phyloP scores from a whole-genome alignment of 2,797 vertebrate species.

The Danio albolineatus region DNA sequence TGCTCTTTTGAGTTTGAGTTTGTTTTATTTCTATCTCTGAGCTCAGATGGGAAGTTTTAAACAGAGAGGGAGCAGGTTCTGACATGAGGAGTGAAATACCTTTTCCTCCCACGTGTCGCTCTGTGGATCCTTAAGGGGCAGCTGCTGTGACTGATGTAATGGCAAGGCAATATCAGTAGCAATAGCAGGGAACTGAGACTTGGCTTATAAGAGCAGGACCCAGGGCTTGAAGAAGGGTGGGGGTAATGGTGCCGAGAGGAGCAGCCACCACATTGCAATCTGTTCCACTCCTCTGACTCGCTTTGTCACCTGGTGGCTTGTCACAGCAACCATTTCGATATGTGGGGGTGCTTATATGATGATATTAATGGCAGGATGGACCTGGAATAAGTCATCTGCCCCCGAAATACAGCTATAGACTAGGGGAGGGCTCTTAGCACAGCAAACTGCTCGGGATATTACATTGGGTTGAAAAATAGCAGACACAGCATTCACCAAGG shows the following conservation, averaged over 20 bases:
- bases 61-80: constrained; percentile 26
- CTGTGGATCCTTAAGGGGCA: constrained; percentile 15
- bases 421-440: constrained; percentile 60
- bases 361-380: constrained; percentile 75
- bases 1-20: constrained; percentile 12
- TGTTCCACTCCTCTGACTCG: constrained; percentile 72
- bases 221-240: constrained; percentile 40
- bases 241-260: constrained; percentile 57
- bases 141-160: constrained; percentile 70
- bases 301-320: constrained; percentile 53
- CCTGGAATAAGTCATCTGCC: constrained; percentile 72
- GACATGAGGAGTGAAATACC: constrained; percentile 41
- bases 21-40: not conserved
- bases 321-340: constrained; percentile 62
- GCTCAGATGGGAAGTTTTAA: constrained; percentile 1
- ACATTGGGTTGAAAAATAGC: constrained; percentile 64
- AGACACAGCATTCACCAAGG: constrained; percentile 48
- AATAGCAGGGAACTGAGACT: constrained; percentile 66
- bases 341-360: constrained; percentile 69
- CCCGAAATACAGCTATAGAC: constrained; percentile 55
- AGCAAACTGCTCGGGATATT: constrained; percentile 56
- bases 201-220: constrained; percentile 63
- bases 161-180: constrained; percentile 71
- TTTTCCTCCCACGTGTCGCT: constrained; percentile 20
- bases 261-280: constrained; percentile 67